Conservation (phyloP, 2,113 vertebrate genomes). For the Heloderma charlesbogerti region DNA sequence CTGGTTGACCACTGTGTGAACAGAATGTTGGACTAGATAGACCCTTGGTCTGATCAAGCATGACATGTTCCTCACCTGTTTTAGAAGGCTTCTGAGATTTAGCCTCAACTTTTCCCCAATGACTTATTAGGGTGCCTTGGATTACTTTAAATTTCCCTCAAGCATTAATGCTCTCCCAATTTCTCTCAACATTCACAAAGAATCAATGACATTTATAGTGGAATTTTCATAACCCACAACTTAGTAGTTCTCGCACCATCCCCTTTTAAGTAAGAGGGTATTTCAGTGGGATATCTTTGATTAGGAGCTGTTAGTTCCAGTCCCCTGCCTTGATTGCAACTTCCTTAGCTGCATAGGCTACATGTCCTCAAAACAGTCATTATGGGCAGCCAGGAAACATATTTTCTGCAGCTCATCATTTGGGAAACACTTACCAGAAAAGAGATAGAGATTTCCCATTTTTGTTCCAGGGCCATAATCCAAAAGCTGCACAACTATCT, state of each 20-base stretch:
- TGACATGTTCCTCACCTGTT: neutral
- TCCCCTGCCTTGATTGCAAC: neutral
- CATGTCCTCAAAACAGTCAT: neutral
- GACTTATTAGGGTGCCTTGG: neutral
- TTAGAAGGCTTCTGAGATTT: neutral
- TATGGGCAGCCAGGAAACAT: neutral
- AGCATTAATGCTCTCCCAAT: neutral
- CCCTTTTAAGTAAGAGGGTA: neutral
- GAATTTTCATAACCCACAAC: neutral
- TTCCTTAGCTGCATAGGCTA: neutral
- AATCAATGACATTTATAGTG: neutral
- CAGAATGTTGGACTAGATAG: too few species aligned
- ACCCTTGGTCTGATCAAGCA: too few species aligned
- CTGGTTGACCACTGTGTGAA: neutral
- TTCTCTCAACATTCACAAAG: neutral
- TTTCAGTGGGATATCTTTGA: neutral
- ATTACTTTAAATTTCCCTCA: neutral
- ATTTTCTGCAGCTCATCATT: neutral
- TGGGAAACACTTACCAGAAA: neutral
- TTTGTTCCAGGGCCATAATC: neutral
- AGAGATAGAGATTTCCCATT: neutral
- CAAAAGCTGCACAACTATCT: neutral
- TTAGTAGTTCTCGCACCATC: neutral
- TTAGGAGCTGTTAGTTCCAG: neutral
- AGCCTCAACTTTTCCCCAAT: neutral